These are phyloP conservation scores for Serranus cabrilla DNA, from an alignment of 2,797 vertebrate genomes.

Conservation along the genomic window DNA sequence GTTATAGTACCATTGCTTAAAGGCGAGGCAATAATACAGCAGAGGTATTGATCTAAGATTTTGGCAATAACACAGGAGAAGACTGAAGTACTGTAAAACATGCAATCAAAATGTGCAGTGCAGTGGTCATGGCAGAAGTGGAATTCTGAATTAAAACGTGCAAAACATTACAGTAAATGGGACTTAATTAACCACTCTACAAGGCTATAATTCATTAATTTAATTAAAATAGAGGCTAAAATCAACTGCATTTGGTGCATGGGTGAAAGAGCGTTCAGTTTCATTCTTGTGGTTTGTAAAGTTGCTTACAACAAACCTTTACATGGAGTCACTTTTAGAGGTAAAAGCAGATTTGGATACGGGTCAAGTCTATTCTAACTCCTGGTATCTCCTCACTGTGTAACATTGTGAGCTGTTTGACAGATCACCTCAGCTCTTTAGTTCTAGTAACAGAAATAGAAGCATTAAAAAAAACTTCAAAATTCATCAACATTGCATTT, in stretches of 20 bases:
- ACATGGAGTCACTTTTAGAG: too few species aligned
- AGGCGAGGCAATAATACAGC: slow-evolving; percentile 32
- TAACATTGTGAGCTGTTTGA: slow-evolving; percentile 16
- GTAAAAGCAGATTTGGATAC: slow-evolving; percentile 19
- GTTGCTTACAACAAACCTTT: background rate
- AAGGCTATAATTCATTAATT: background rate
- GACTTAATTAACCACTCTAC: slow-evolving; percentile 7
- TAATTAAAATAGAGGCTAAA: background rate
- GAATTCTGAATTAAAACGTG: slow-evolving; percentile 22
- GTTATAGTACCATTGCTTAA: slow-evolving; percentile 34
- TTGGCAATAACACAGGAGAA: slow-evolving; percentile 30
- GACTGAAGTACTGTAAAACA: slow-evolving; percentile 13
- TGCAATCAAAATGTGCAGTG: slow-evolving; percentile 28
- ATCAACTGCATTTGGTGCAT: background rate
- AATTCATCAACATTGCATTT: background rate
- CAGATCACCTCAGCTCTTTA: background rate
- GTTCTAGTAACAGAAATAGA: background rate
- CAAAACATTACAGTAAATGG: background rate
- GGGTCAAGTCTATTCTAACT: background rate
- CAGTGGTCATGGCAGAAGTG: slow-evolving; percentile 33
- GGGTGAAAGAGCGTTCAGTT: background rate
- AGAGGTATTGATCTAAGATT: slow-evolving; percentile 29
- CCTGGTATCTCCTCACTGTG: background rate
- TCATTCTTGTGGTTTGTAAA: slow-evolving; percentile 20
- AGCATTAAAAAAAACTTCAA: background rate